Percentiles rank a stretch among this genome's conserved stretches.
Evolutionary conservation across 2,113 vertebrate species (phyloP).

Genomic region (Silurus meridionalis): DNA sequence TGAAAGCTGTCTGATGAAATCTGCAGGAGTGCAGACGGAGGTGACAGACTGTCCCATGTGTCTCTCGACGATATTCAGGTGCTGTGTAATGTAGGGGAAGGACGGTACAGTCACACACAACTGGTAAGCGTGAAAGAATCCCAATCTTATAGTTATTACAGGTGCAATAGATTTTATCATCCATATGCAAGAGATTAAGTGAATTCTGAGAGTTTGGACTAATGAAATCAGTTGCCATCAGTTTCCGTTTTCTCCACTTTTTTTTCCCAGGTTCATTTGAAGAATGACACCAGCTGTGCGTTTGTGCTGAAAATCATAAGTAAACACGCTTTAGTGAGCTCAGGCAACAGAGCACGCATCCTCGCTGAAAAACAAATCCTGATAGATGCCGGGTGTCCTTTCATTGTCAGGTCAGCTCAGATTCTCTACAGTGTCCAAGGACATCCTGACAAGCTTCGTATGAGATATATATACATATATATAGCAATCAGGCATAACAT

Average conservation of each 20-base stretch:
- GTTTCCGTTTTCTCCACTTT: not conserved
- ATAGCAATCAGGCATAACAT: too few species aligned
- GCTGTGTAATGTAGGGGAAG: constrained; percentile 61
- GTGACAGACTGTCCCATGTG: constrained; percentile 49
- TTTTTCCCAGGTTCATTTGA: constrained; percentile 66
- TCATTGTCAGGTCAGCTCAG: constrained; percentile 68
- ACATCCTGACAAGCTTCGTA: not conserved
- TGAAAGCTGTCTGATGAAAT: constrained; percentile 22
- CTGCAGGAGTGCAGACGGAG: constrained; percentile 59
- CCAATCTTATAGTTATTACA: not conserved
- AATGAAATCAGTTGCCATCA: not conserved
- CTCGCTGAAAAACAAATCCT: constrained; percentile 65
- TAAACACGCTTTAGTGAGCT: constrained; percentile 62
- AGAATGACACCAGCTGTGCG: constrained; percentile 53
- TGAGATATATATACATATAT: not conserved
- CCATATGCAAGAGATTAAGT: not conserved
- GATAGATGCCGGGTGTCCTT: constrained; percentile 63
- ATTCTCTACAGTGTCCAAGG: not conserved
- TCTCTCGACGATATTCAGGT: constrained; percentile 70
- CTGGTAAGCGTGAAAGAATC: constrained; percentile 57
- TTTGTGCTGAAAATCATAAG: constrained; percentile 71
- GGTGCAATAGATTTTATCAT: too few species aligned
- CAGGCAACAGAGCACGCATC: constrained; percentile 61
- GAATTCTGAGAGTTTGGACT: not conserved
- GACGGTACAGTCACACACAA: constrained; percentile 69